phyloP scores from a whole-genome alignment of 2,797 vertebrate genomes.

The Schizopygopsis pylzovi region DNA sequence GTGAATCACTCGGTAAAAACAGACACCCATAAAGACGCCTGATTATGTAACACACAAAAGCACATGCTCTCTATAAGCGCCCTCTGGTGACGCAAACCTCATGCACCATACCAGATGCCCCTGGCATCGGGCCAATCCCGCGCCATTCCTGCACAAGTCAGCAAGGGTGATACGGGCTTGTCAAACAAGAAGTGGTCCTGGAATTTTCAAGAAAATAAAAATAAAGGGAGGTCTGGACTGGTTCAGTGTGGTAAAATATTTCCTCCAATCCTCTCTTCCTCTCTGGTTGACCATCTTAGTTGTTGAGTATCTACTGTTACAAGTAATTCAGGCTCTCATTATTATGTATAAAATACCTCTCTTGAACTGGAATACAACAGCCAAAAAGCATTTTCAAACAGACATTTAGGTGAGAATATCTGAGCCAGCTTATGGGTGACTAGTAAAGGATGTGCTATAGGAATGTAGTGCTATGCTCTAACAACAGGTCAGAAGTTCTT shows the following conservation, averaged over 20 bases:
- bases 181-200: conserved; percentile 88
- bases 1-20: conserved; percentile 9
- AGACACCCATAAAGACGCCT: not conserved
- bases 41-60: conserved; percentile 21
- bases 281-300: not conserved
- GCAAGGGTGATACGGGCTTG: conserved; percentile 85
- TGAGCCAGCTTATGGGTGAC: not conserved
- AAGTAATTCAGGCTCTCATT: not conserved
- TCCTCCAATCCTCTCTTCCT: not conserved
- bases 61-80: conserved; percentile 17
- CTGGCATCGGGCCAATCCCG: conserved; percentile 87
- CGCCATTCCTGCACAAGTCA: conserved; percentile 86
- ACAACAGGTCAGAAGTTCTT: conserved; percentile 11
- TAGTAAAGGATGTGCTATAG: conserved; percentile 3
- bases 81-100: conserved; percentile 48
- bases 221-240: conserved; percentile 10
- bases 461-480: conserved; percentile 29
- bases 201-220: conserved; percentile 45
- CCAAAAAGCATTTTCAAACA: not conserved
- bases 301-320: not conserved
- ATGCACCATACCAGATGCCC: conserved; percentile 81
- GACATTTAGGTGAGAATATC: not conserved
- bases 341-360: not conserved
- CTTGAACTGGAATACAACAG: not conserved
- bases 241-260: not conserved